Percentiles rank a stretch among this genome's conserved stretches.
Evolutionary conservation across 2,797 vertebrate species (phyloP).

Genomic region (Xerus rutilus): DNA sequence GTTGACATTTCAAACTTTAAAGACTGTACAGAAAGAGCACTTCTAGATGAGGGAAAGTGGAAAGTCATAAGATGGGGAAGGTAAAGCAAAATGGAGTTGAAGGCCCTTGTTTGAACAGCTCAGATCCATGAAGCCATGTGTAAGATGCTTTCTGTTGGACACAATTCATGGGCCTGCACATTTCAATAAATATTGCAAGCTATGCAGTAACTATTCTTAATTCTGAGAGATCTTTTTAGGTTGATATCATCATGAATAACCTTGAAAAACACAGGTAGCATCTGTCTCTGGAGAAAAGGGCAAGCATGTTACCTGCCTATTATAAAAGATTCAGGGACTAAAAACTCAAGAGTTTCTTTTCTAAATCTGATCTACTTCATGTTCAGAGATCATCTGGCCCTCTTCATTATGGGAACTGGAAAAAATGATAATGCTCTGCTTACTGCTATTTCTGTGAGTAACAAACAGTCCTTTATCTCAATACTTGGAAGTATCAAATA

Average conservation of each 20-base stretch:
- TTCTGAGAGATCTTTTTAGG: background rate
- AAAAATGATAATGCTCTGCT: background rate
- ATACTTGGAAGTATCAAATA: background rate
- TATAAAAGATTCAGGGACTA: background rate
- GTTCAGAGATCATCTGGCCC: background rate
- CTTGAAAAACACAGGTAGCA: background rate
- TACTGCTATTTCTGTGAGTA: background rate
- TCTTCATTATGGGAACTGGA: background rate
- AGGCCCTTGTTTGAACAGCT: background rate
- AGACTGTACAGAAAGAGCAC: conserved; percentile 19
- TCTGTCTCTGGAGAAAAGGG: background rate
- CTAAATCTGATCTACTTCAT: background rate
- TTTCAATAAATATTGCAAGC: background rate
- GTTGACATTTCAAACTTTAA: conserved; percentile 3
- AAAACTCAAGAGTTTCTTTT: background rate
- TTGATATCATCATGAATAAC: background rate
- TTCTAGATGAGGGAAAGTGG: background rate
- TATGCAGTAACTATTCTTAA: background rate
- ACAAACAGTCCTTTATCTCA: conserved; percentile 19
- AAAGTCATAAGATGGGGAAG: background rate
- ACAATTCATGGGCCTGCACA: background rate
- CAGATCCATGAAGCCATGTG: background rate
- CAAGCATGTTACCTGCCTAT: background rate
- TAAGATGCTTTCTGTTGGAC: background rate
- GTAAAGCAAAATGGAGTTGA: background rate